These are phyloP conservation scores for Ceratitis capitata DNA, from an alignment of 1,140 invertebrate species.

Conservation along the genomic window DNA sequence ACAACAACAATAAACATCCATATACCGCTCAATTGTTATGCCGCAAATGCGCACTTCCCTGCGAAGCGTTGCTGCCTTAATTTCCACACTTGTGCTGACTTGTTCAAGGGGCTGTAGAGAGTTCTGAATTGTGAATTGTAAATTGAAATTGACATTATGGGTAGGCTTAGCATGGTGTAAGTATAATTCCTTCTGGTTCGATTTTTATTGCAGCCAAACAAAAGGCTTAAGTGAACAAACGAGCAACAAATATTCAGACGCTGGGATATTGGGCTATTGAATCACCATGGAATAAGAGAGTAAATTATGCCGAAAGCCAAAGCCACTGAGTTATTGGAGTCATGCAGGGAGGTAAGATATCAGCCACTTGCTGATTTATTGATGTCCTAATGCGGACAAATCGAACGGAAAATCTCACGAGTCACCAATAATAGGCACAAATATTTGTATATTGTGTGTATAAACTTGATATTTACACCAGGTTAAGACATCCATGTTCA, in stretches of 20 bases:
- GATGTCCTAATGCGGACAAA: conserved; percentile 49
- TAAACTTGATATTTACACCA: too few species aligned
- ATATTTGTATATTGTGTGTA: too few species aligned
- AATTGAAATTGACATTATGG: conserved; percentile 57
- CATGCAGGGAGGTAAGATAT: conserved; percentile 44
- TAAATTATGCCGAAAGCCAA: conserved; percentile 57
- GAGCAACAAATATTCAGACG: conserved; percentile 39
- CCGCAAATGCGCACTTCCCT: conserved; percentile 17
- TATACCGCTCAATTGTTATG: background rate
- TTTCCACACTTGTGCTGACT: conserved; percentile 65
- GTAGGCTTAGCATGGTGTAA: conserved; percentile 39
- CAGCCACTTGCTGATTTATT: conserved; percentile 53
- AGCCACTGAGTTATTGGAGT: conserved; percentile 8
- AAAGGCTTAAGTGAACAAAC: conserved; percentile 58
- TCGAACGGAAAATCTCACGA: conserved; percentile 63
- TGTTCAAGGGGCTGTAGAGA: conserved; percentile 50
- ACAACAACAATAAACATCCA: background rate
- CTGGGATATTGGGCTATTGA: background rate
- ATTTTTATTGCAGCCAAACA: conserved; percentile 63
- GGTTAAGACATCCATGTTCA: too few species aligned
- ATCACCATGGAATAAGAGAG: conserved; percentile 53
- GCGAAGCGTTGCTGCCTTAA: conserved; percentile 45
- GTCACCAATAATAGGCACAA: too few species aligned
- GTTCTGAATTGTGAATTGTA: conserved; percentile 32
- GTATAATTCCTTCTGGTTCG: conserved; percentile 28